A percentile compares a stretch with the other conserved stretches of the same genome.
Evolutionary conservation across 2,888 invertebrate species (phyloP).

Genomic region (Pseudococcus jackbeardsleyi): DNA sequence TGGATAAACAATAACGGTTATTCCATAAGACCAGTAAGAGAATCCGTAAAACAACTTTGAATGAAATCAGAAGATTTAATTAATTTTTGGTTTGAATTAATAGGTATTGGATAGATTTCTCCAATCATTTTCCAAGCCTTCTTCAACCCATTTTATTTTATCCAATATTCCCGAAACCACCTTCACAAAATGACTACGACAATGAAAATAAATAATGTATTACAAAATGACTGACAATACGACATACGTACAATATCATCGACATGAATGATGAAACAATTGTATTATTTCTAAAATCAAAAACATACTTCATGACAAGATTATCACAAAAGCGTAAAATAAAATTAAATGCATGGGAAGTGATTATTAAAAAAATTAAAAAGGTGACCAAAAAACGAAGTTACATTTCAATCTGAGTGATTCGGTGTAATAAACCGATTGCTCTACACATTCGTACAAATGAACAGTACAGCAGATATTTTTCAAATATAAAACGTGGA

Average conservation of each 20-base stretch:
- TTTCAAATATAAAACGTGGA: conserved; percentile 15
- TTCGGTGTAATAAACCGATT: neutral
- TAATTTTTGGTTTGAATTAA: too few relatives aligned
- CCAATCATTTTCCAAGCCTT: neutral
- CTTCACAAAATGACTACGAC: neutral
- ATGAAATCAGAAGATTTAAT: too few relatives aligned
- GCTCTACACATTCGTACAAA: neutral
- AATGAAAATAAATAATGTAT: conserved; percentile 23
- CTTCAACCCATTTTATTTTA: neutral
- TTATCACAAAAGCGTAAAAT: conserved; percentile 50
- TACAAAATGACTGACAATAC: conserved; percentile 14
- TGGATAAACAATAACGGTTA: too few relatives aligned
- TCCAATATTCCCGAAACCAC: neutral
- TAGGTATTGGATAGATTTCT: neutral
- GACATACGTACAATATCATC: conserved; percentile 3
- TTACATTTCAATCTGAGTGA: neutral
- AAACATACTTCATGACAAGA: conserved; percentile 48
- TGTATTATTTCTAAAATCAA: conserved; percentile 24
- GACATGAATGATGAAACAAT: conserved; percentile 18
- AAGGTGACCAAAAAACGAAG: neutral
- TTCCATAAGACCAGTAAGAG: too few relatives aligned
- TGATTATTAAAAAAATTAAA: neutral
- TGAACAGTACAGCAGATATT: neutral
- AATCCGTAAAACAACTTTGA: too few relatives aligned
- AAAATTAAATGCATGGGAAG: conserved; percentile 46